These are phyloP conservation scores for Glomeris marginata DNA, from an alignment of 2,888 invertebrate genomes.

Conservation along the genomic window DNA sequence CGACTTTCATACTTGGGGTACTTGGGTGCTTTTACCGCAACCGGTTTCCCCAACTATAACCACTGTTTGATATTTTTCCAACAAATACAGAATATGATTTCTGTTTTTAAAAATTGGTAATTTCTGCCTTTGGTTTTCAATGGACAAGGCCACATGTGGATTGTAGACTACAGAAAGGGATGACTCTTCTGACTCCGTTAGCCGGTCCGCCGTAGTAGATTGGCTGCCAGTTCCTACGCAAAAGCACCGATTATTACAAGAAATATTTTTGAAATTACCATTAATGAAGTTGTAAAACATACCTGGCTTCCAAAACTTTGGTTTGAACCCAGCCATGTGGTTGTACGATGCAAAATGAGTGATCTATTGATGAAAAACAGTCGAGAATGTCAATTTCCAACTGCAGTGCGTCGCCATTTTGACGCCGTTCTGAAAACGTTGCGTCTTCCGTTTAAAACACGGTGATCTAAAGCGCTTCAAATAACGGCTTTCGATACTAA, in stretches of 20 bases:
- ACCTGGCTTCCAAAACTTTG: conserved; percentile 26
- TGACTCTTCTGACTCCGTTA: conserved; percentile 34
- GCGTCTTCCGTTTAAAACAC: no score
- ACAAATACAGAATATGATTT: conserved; percentile 71
- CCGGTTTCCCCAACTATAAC: conserved; percentile 83
- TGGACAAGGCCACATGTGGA: conserved; percentile 61
- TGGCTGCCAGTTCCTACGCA: neutral
- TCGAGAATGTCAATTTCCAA: no score
- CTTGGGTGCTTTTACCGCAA: conserved; percentile 89
- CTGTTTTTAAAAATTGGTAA: conserved; percentile 75
- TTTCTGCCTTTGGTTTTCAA: conserved; percentile 67
- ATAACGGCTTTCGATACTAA: no score
- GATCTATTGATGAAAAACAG: no score
- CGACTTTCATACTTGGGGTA: conserved; percentile 59
- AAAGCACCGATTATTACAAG: neutral
- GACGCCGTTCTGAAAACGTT: no score
- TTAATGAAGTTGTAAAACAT: neutral
- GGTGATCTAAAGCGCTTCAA: no score
- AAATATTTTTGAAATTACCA: neutral
- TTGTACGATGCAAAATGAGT: neutral
- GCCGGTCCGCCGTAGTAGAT: neutral
- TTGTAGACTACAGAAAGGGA: conserved; percentile 54
- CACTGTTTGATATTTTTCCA: conserved; percentile 79
- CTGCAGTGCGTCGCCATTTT: no score
- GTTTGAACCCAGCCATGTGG: conserved; percentile 12